Percentiles rank a stretch among this genome's conserved stretches.
These are phyloP conservation scores for Rhynchomys soricoides DNA, from an alignment of 2,113 vertebrate species.

Conservation along the genomic window DNA sequence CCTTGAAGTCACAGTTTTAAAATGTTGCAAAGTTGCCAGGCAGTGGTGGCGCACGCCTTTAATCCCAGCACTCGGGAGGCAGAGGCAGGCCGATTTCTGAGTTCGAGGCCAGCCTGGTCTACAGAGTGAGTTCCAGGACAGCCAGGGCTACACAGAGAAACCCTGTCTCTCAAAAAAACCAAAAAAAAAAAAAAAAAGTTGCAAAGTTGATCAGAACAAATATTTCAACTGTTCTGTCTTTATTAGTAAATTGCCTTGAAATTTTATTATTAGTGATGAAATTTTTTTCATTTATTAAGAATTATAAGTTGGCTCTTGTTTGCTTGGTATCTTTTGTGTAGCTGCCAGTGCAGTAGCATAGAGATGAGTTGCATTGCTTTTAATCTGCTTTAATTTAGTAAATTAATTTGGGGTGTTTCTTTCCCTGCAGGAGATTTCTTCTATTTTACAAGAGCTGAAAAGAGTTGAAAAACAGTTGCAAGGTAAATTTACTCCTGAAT, in stretches of 20 bases:
- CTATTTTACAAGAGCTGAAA: slow-evolving; percentile 96
- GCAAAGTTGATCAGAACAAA: neutral
- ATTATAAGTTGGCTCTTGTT: slow-evolving; percentile 5
- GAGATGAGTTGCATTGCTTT: neutral
- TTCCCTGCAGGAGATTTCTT: slow-evolving; percentile 93
- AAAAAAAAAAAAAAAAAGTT: neutral
- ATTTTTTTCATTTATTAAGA: slow-evolving; percentile 36
- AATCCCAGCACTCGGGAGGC: too few species aligned
- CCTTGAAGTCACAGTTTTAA: neutral
- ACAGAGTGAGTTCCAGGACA: too few species aligned
- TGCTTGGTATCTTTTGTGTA: neutral
- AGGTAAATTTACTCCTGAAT: slow-evolving; percentile 87
- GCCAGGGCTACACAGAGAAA: too few species aligned
- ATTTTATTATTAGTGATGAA: neutral
- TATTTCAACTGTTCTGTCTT: neutral
- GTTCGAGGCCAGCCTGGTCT: too few species aligned
- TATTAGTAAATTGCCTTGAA: neutral
- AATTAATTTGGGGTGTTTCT: slow-evolving; percentile 52
- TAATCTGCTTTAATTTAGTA: neutral
- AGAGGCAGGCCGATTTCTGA: too few species aligned
- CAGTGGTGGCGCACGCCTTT: too few species aligned
- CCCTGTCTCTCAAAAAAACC: too few species aligned
- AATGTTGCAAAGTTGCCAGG: neutral
- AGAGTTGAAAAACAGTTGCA: slow-evolving; percentile 97
- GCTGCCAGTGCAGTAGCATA: neutral